These are phyloP conservation scores for Leptinotarsa defecta DNA, from an alignment of 1,140 invertebrate genomes.

Conservation along the genomic window DNA sequence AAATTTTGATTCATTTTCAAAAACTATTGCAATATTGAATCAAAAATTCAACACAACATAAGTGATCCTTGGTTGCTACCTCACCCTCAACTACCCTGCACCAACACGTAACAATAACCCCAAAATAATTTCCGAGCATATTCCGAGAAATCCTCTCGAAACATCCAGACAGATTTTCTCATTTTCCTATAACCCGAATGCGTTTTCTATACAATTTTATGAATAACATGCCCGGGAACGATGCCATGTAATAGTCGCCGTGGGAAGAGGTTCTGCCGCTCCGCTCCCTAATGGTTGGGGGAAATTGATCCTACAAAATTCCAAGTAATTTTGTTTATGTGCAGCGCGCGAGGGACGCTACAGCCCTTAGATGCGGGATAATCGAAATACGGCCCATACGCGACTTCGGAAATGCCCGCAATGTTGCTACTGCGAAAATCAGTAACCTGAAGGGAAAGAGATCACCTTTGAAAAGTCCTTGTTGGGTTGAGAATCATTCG, in stretches of 20 bases:
- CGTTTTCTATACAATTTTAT: slow-evolving; percentile 40
- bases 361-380: slow-evolving; percentile 38
- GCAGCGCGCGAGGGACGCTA: slow-evolving; percentile 43
- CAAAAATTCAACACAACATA: too few relatives aligned
- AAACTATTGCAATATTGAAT: too few relatives aligned
- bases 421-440: not conserved
- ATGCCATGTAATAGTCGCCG: slow-evolving; percentile 49
- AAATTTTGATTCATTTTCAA: too few relatives aligned
- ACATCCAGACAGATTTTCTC: not conserved
- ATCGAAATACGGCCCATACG: slow-evolving; percentile 47
- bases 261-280: slow-evolving; percentile 41
- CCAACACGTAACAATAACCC: too few relatives aligned
- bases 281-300: slow-evolving; percentile 51
- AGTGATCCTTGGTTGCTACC: too few relatives aligned
- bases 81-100: too few relatives aligned
- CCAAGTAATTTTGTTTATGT: slow-evolving; percentile 55
- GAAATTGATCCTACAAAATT: slow-evolving; percentile 55
- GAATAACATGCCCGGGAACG: slow-evolving; percentile 47
- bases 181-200: not conserved
- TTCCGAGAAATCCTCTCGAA: too few relatives aligned
- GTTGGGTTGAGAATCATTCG: too few relatives aligned
- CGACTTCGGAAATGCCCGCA: slow-evolving; percentile 24
- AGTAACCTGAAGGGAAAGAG: not conserved
- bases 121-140: too few relatives aligned
- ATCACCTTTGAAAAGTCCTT: too few relatives aligned